Base-by-base conservation (phyloP, 1,140 invertebrate species). In the Acromyrmex heyeri region DNA sequence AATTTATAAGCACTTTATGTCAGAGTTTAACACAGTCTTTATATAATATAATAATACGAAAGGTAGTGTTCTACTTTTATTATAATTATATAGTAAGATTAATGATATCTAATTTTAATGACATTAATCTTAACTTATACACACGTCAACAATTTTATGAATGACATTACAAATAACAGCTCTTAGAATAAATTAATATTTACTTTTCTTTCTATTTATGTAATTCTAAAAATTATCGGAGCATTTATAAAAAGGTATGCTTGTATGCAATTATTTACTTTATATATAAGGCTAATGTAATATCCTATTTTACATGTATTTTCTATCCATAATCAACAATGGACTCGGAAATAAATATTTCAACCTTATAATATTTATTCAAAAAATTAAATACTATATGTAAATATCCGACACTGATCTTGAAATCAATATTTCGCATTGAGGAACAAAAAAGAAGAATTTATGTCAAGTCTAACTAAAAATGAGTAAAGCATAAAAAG, bases 401-500 rank as follows among this genome's bases (percentile, higher is more conserved):
- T 44, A n/a, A 38, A 59, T 38, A 69, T 69, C 16, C 70, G 50
- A 57, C 64, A 72, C 6, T 16, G 24, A 82, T 48, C 24, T 59
- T 27, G 48, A 82, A 72, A 72, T 10, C 12, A 55, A 70, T 59
- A 82, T 30, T 48, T 30, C 8, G 12, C 12, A 48, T 59, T 57
- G n/a, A 10, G 21, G 0, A 69, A 73, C 14, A 61, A 72, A 21
- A 61, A 73, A 48, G 38, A n/a, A 50, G 8, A 48, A 73, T 83
- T 38, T 83, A 18, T 73, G 38, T 50, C 14, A 57, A 73, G n/a
- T 48, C 7, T 24, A n/a, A 67, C 12, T 55, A 50, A 12, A 61
- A 83, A 83, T 61, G 38, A 83, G n/a, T 53, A 27, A 53, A 24
- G 44, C 8, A 59, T 72, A 24, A 18, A 4, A 73, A 50, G 38